Evolutionary conservation across 2,113 vertebrate species (phyloP), one percentile per base, ranked within the genome.

Genomic region (Spermophilus dauricus): DNA sequence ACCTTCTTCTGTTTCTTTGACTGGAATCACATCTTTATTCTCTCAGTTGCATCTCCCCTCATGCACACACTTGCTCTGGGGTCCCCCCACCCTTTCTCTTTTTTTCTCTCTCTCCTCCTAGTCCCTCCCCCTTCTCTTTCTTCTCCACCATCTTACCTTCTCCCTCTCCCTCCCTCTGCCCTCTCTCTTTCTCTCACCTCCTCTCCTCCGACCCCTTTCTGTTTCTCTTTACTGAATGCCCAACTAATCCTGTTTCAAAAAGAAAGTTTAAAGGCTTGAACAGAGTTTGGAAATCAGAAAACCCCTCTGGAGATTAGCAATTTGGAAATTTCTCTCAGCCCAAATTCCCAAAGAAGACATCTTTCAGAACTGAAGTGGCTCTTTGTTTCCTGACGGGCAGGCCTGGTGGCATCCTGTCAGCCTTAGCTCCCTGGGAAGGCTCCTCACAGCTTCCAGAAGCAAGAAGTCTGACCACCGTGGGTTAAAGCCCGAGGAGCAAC

Each of bases 261-360:
- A 86, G 30, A 91, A 96, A 95, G 63, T 73, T 76, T 81, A 77
- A 97, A 53, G 26, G 53, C 67, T 96, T 88, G 45, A 92, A 63
- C 30, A 45, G 9, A 94, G 63, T 97, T 93, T 95, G 34, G 94
- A 95, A 95, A 96, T 80, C 77, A 94, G 61, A 94, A 93, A 86
- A 75, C 16, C 56, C 70, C 70, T 91, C 86, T 91, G 58, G 93
- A 97, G 95, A 94, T 78, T 7, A 86, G 75, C 61, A 91, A 51
- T 88, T 87, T 86, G 73, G 82, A 88, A 61, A 78, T 96, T 92
- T 96, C 53, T 53, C 53, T 82, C 42, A 91, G 85, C 20, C 32
- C 76, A 94, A 63, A 90, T 76, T 69, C 14, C 22, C 56, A 53
- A 56, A 81, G 77, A 22, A 87, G 58, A 51, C 73, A 63, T 45